These are phyloP conservation scores for Scytalopus superciliaris DNA, from an alignment of 2,113 vertebrate genomes.

Conservation along the genomic window DNA sequence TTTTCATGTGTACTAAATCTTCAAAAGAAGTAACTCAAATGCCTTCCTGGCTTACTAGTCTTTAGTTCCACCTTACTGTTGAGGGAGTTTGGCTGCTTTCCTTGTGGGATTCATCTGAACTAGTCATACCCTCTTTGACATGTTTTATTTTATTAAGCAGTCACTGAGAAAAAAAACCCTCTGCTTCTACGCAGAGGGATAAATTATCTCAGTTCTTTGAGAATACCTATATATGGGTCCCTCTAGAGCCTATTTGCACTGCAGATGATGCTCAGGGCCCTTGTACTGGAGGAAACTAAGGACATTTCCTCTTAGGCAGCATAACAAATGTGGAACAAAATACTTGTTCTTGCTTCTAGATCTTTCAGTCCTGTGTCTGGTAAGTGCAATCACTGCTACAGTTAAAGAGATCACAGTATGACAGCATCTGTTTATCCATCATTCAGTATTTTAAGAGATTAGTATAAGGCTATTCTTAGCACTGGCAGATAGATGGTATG, in stretches of 20 bases:
- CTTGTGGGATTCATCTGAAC: background rate
- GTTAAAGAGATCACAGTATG: background rate
- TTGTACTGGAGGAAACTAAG: background rate
- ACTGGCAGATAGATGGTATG: background rate
- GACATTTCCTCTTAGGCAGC: background rate
- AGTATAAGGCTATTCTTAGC: constrained; percentile 9
- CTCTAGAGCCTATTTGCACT: background rate
- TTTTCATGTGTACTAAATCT: background rate
- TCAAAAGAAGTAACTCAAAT: background rate
- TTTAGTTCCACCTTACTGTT: background rate
- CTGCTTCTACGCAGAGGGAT: background rate
- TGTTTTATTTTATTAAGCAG: background rate
- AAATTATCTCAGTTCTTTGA: background rate
- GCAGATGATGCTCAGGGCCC: background rate
- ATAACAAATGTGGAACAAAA: background rate
- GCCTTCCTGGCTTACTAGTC: background rate
- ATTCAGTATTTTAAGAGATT: constrained; percentile 24
- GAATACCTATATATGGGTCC: background rate
- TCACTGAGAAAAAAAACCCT: background rate
- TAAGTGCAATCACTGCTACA: background rate
- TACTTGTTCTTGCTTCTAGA: background rate
- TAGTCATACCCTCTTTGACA: background rate
- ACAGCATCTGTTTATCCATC: constrained; percentile 21
- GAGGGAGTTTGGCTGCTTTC: background rate
- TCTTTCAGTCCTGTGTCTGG: background rate